A percentile compares a stretch with the other conserved stretches of the same genome.
Conservation (phyloP, 1,140 invertebrate species). For the Chelonus insularis region DNA sequence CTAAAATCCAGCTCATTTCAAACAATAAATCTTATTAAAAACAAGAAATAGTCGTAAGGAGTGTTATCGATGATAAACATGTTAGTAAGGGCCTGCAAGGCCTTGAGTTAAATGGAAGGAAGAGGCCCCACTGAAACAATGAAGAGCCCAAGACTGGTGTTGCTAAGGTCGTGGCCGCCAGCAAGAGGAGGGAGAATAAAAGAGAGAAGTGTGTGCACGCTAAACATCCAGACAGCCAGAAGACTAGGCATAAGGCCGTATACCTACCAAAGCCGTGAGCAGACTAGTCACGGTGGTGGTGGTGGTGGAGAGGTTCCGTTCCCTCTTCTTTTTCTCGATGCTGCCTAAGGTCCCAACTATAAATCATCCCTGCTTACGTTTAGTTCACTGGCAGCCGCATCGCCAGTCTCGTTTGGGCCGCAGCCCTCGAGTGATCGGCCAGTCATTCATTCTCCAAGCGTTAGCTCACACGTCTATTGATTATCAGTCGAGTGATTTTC, state of each 20-base stretch:
- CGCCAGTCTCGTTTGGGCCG: constrained; percentile 9
- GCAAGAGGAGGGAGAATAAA: neutral
- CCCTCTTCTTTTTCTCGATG: neutral
- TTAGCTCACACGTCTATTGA: constrained; percentile 25
- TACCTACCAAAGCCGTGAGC: too few species aligned
- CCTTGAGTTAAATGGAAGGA: neutral
- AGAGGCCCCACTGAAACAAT: neutral
- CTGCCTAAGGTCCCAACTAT: constrained; percentile 19
- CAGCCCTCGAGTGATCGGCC: constrained; percentile 13
- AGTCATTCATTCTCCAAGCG: constrained; percentile 23
- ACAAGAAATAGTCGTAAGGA: neutral
- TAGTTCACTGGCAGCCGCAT: constrained; percentile 13
- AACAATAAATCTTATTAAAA: neutral
- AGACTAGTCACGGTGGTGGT: too few species aligned
- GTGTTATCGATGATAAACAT: neutral
- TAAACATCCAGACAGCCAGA: neutral
- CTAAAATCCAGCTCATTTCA: neutral
- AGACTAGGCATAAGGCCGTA: too few species aligned
- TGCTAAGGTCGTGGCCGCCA: constrained; percentile 24
- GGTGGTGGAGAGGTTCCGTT: neutral
- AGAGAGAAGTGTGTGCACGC: neutral
- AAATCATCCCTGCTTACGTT: constrained; percentile 33
- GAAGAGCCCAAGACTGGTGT: constrained; percentile 13
- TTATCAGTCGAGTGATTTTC: constrained; percentile 12
- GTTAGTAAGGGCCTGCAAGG: neutral